phyloP scores from a whole-genome alignment of 2,888 invertebrate genomes.

The Pachydiplax longipennis region DNA sequence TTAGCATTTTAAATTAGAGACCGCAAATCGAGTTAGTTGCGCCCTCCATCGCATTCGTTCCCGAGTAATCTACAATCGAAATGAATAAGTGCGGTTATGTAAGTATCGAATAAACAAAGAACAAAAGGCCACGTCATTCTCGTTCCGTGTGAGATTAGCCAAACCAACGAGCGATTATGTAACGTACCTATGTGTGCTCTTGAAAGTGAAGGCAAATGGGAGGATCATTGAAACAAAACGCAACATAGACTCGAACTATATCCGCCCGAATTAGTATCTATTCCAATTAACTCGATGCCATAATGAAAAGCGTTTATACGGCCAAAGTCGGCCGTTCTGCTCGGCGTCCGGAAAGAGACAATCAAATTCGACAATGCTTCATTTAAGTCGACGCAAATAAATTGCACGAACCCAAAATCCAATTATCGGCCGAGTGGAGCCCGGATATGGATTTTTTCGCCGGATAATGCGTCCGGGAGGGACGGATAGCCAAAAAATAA shows the following conservation, averaged over 20 bases:
- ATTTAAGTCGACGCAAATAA: conserved; percentile 20
- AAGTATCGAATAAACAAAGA: background rate
- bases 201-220: background rate
- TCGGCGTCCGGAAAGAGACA: background rate
- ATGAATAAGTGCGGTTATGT: background rate
- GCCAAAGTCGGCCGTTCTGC: background rate
- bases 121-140: background rate
- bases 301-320: background rate
- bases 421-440: background rate
- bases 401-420: conserved; percentile 10
- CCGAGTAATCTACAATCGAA: background rate
- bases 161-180: background rate
- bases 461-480: background rate
- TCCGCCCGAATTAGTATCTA: conserved; percentile 8
- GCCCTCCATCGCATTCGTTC: background rate
- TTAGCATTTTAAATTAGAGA: background rate
- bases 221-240: background rate
- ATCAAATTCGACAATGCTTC: conserved; percentile 24
- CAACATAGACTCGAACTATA: background rate
- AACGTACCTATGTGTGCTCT: too few relatives aligned
- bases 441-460: background rate
- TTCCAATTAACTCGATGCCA: conserved; percentile 32
- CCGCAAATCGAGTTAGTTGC: background rate
- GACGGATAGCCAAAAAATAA: background rate
- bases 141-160: background rate